Percentiles rank a stretch among this genome's conserved stretches.
Conservation (phyloP, 2,888 invertebrate species). For the Sinelater perroti region DNA sequence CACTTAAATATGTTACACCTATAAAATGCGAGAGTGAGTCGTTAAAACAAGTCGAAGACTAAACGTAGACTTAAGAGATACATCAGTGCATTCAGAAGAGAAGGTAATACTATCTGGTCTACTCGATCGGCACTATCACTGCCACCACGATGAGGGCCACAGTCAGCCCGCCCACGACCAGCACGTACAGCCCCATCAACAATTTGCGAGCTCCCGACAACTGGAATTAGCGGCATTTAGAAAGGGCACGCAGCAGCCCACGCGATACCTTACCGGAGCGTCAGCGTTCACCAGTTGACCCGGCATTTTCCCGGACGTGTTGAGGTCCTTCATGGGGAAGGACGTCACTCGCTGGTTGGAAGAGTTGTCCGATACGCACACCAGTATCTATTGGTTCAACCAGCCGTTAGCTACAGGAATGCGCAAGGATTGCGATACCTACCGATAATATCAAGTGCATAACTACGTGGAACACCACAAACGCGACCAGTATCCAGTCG, state of each 20-base stretch:
- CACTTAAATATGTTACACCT: background rate
- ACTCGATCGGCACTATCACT: conserved; percentile 77
- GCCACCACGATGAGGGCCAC: conserved; percentile 78
- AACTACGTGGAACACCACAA: conserved; percentile 87
- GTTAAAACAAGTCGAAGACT: conserved; percentile 11
- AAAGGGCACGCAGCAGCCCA: background rate
- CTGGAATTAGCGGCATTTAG: conserved; percentile 61
- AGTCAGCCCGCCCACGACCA: conserved; percentile 74
- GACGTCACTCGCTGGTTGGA: conserved; percentile 77
- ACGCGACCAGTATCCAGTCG: conserved; percentile 88
- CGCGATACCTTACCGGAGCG: conserved; percentile 72
- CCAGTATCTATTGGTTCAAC: conserved; percentile 78
- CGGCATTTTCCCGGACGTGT: conserved; percentile 68
- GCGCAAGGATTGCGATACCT: too few species aligned
- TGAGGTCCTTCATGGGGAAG: conserved; percentile 87
- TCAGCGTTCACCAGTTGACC: conserved; percentile 77
- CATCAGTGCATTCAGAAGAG: conserved; percentile 8
- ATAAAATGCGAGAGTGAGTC: conserved; percentile 9
- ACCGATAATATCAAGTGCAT: conserved; percentile 88
- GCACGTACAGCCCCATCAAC: conserved; percentile 79
- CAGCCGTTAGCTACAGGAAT: too few species aligned
- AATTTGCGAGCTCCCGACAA: conserved; percentile 80
- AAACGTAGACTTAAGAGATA: conserved; percentile 24
- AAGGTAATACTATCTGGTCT: conserved; percentile 44
- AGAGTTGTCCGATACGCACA: conserved; percentile 79